These are phyloP conservation scores for Chelidonichthys spinosus DNA, from an alignment of 2,797 vertebrate species.

Conservation along the genomic window DNA sequence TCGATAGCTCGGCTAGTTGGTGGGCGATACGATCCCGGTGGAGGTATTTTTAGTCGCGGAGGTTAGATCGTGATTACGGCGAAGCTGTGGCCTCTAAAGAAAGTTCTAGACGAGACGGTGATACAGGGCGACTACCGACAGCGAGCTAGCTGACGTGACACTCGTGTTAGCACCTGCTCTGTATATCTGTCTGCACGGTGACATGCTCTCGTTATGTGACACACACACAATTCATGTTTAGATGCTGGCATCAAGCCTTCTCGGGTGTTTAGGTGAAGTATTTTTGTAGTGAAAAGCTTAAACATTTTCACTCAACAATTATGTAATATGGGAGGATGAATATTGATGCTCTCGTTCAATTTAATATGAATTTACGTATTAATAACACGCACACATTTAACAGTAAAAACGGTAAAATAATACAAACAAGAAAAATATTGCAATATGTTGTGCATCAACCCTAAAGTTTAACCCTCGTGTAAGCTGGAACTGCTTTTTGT, in stretches of 20 bases:
- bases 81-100: neutral
- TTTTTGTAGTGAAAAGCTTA: neutral
- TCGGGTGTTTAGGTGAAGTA: neutral
- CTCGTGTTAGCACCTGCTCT: constrained; percentile 38
- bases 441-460: neutral
- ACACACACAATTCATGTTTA: neutral
- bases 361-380: neutral
- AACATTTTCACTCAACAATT: neutral
- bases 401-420: neutral
- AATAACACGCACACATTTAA: neutral
- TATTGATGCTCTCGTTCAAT: neutral
- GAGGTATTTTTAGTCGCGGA: neutral
- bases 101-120: constrained; percentile 44
- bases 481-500: neutral
- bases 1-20: neutral
- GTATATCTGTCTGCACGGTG: neutral
- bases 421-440: neutral
- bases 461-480: neutral
- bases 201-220: constrained; percentile 21
- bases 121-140: constrained; percentile 11
- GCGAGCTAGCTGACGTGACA: constrained; percentile 50
- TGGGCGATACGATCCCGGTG: neutral
- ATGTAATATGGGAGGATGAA: too few species aligned
- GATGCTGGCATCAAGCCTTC: neutral
- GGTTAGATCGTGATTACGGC: too few species aligned